Percentiles rank a stretch among this genome's conserved stretches.
phyloP scores from a whole-genome alignment of 1,140 invertebrate species.

The Metaphire vulgaris region DNA sequence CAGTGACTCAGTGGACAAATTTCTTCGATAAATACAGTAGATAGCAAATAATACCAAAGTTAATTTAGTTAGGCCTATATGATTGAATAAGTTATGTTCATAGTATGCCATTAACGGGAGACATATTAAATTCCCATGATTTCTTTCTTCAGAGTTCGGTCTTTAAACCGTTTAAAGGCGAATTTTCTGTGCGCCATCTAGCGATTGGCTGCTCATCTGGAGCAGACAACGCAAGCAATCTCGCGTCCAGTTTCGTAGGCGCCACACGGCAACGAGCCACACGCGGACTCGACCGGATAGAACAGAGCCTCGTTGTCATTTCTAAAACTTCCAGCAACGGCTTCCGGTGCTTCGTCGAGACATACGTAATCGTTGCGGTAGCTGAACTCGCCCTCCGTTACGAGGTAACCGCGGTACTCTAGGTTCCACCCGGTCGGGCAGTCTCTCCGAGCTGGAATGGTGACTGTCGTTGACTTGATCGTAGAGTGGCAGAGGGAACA shows the following conservation, averaged over 20 bases:
- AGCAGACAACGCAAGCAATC: conserved; percentile 37
- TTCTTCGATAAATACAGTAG: too few relatives aligned
- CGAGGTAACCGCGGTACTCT: conserved; percentile 34
- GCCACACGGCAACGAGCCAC: conserved; percentile 34
- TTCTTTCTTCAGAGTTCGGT: too few relatives aligned
- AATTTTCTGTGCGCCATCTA: too few relatives aligned
- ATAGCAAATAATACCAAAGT: too few relatives aligned
- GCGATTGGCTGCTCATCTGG: conserved; percentile 6
- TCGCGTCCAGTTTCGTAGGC: conserved; percentile 30
- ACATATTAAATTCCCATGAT: too few relatives aligned
- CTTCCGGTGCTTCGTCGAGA: conserved; percentile 27
- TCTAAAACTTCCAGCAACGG: background rate
- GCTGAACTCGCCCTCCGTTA: conserved; percentile 25
- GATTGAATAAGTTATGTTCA: too few relatives aligned
- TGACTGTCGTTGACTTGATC: conserved; percentile 18
- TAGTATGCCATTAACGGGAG: too few relatives aligned
- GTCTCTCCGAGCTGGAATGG: conserved; percentile 33
- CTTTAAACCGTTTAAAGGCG: too few relatives aligned
- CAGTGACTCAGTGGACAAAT: too few relatives aligned
- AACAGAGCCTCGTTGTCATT: conserved; percentile 31
- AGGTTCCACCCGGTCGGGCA: conserved; percentile 33
- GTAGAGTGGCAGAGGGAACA: conserved; percentile 32
- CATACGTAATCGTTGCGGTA: conserved; percentile 2
- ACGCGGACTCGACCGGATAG: conserved; percentile 30
- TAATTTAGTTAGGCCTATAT: too few relatives aligned